Conservation (phyloP, 2,797 vertebrate species). For the Adrianichthys oophorus region DNA sequence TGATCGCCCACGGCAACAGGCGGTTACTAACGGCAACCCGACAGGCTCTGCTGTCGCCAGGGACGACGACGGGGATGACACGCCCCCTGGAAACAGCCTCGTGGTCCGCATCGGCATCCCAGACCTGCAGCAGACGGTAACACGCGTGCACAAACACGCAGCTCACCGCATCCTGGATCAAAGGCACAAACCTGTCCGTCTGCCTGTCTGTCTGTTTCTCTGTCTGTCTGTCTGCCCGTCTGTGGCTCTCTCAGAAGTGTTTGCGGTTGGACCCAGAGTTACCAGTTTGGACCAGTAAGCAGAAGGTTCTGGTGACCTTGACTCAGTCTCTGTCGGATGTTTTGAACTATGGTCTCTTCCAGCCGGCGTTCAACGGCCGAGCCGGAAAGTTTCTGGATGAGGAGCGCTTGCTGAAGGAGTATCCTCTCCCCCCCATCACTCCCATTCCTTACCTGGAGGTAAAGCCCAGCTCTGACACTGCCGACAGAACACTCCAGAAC, state of each 20-base stretch:
- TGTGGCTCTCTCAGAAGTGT: conserved; percentile 86
- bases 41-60: conserved; percentile 78
- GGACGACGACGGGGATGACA: conserved; percentile 80
- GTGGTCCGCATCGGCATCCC: conserved; percentile 96
- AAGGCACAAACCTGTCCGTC: conserved; percentile 50
- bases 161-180: conserved; percentile 4
- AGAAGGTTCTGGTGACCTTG: conserved; percentile 92
- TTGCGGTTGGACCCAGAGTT: conserved; percentile 92
- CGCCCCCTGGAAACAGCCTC: conserved; percentile 84
- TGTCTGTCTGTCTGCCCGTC: conserved; percentile 45
- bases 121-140: conserved; percentile 97
- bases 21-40: conserved; percentile 81
- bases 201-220: conserved; percentile 42
- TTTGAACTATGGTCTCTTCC: conserved; percentile 97
- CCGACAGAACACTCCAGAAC: too few relatives aligned
- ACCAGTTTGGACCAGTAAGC: conserved; percentile 95
- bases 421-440: conserved; percentile 89
- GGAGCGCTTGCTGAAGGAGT: conserved; percentile 91
- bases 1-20: conserved; percentile 87
- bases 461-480: conserved; percentile 8
- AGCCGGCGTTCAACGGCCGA: conserved; percentile 93
- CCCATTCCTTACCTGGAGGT: conserved; percentile 94
- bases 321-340: conserved; percentile 96
- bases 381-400: conserved; percentile 98
- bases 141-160: conserved; percentile 24